phyloP scores from a whole-genome alignment of 2,797 vertebrate genomes.

The Poliocrania exsul region DNA sequence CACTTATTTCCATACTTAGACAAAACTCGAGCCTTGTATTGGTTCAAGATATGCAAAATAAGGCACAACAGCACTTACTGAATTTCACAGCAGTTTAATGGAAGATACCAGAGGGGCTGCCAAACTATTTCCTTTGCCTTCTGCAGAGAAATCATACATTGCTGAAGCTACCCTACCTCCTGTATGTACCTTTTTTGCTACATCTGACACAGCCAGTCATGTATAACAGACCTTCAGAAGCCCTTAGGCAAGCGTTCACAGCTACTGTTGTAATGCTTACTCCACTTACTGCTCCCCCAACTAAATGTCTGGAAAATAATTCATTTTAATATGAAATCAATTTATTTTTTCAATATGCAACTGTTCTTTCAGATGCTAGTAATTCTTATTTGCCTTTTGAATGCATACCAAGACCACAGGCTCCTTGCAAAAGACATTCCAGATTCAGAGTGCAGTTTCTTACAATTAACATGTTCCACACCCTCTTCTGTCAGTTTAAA shows the following conservation, averaged over 20 bases:
- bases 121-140: not conserved
- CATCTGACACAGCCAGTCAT: not conserved
- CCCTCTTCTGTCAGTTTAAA: not conserved
- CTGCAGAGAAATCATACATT: not conserved
- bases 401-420: constrained; percentile 54
- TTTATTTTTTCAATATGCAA: constrained; percentile 79
- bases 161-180: not conserved
- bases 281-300: not conserved
- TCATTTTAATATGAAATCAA: constrained; percentile 55
- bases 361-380: constrained; percentile 72
- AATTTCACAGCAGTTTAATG: not conserved
- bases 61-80: not conserved
- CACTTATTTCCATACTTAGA: not conserved
- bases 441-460: constrained; percentile 76
- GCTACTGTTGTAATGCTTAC: not conserved
- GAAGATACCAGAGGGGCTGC: not conserved
- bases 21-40: not conserved
- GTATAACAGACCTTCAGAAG: not conserved
- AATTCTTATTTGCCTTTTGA: constrained; percentile 77
- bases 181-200: not conserved
- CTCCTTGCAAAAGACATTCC: constrained; percentile 77
- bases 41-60: not conserved
- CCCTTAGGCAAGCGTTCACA: no score
- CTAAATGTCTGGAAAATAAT: constrained; percentile 70
- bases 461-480: not conserved